Base-by-base conservation (phyloP, 1,140 invertebrate genomes). In the Drosophila miranda region DNA sequence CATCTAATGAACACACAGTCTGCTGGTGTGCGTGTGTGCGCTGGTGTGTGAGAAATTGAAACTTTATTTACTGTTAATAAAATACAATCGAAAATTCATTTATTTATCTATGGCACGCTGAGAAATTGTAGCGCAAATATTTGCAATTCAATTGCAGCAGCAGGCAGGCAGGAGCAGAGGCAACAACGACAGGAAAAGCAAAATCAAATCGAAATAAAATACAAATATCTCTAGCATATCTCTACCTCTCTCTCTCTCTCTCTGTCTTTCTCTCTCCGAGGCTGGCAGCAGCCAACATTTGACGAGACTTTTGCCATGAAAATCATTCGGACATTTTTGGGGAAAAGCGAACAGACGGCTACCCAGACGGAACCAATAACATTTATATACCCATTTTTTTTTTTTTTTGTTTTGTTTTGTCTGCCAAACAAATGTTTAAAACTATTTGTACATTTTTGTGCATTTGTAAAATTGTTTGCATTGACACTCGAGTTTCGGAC, bases 81-180 rank as follows among this genome's bases (percentile, higher is more conserved):
- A 80, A 84, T 63, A 73, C 68, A 84, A 74, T 80, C 55, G 59
- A 54, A 56, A 73, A 76, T 80, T 62, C 61, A 76, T 84, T 73
- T 72, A 72, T 75, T 74, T 77, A 64, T 69, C 67, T 74, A 63
- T 68, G 58, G 73, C 45, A 74, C 62, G 57, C 67, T 61, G 60
- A 52, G 44, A 70, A 77, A 76, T 79, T 75, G 71, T 83, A 66
- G 71, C 59, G 41, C 60, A 83, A 78, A 83, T 83, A 86, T 87
- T 84, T 86, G 77, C 77, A 84, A 84, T 84, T 86, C 81, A 86
- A 86, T 87, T 84, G 82, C 74, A 75, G 41, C 43, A 49, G 23
- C 23, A 23, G 23, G 58, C 69, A 50, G 57, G 41, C 72, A 63
- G 62, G 26, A 11, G 30, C 30, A 3, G 2, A 21, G 11, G 21